Base-by-base conservation (phyloP, 2,797 vertebrate genomes). In the Xiphophorus birchmanni region DNA sequence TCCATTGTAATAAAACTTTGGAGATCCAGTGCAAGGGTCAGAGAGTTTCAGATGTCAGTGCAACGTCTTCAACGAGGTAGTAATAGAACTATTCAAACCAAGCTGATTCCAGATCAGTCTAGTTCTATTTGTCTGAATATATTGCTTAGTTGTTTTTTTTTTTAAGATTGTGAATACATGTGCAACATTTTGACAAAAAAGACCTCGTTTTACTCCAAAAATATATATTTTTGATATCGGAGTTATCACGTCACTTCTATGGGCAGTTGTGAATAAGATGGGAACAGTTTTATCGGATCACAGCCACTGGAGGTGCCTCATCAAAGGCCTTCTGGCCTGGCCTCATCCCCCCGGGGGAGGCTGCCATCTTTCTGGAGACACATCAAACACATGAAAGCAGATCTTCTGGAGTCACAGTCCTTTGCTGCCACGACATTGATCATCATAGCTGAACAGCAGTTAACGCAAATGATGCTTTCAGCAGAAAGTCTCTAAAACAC, bases 371-470 rank as follows among this genome's bases (percentile, higher is more conserved):
- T 84, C 81, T 87, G 79, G 88, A 90, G 84, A 89, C 87, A 88
- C 89, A 93, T 93, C 90, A 93, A 93, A 93, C 89, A 87, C 88
- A 92, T 88, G 89, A 93, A 92, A 93, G 88, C 77, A 88, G 71
- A 91, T 83, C 78, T 77, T 83, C 82, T 81, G 80, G 77, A 91
- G 87, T 84, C 86, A 71, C 80, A 60, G 73, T 79, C 76, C 77
- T 79, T 80, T 80, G 58, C 79, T 78, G 84, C 79, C 60, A 81
- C 82, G 74, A n/a, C 56, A 76, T 91, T 84, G 82, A 84, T 85
- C 86, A 80, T 81, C 67, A 79, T 63, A 88, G 74, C 78, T 84
- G 79, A 87, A 83, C 54, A 15, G 23, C 73, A 67, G 80, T 81
- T 82, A 77, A 35, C 32, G 1, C 60, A 35, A 65, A 65, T 4